These are phyloP conservation scores for Chelon auratus DNA, from an alignment of 2,797 vertebrate species.

Conservation along the genomic window DNA sequence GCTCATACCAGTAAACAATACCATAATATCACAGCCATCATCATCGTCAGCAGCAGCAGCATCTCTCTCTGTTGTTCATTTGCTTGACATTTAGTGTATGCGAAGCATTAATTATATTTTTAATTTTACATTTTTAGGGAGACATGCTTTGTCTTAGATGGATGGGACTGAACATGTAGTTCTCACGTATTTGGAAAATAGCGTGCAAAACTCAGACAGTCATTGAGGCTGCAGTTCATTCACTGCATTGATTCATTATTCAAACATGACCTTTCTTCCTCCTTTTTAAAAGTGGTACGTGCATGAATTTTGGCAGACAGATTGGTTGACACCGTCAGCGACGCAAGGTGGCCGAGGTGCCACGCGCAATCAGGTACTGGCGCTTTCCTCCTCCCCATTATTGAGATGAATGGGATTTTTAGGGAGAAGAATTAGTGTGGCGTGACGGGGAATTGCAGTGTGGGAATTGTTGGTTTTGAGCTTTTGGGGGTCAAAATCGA, in stretches of 20 bases:
- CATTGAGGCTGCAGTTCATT: constrained; percentile 31
- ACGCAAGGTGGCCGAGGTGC: constrained; percentile 40
- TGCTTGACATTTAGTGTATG: background rate
- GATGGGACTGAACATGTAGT: constrained; percentile 18
- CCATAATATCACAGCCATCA: constrained; percentile 28
- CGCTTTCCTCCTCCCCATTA: constrained; percentile 50
- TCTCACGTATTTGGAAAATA: constrained; percentile 2
- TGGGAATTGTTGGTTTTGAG: constrained; percentile 31
- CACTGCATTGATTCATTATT: constrained; percentile 60
- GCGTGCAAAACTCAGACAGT: constrained; percentile 34
- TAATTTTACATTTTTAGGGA: too few relatives aligned
- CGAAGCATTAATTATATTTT: background rate
- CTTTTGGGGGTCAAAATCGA: constrained; percentile 30
- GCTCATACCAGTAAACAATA: constrained; percentile 40
- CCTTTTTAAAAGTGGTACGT: constrained; percentile 54
- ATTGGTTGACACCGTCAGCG: constrained; percentile 52
- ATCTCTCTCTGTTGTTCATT: constrained; percentile 18
- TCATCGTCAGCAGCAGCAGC: constrained; percentile 2
- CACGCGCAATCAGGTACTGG: constrained; percentile 51
- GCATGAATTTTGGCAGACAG: constrained; percentile 53
- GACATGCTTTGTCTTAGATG: background rate
- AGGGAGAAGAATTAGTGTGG: constrained; percentile 40
- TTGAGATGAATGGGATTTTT: constrained; percentile 58
- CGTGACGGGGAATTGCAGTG: background rate
- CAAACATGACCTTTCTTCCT: constrained; percentile 67